phyloP scores from a whole-genome alignment of 2,113 vertebrate genomes.

The Nothoprocta perdicaria region DNA sequence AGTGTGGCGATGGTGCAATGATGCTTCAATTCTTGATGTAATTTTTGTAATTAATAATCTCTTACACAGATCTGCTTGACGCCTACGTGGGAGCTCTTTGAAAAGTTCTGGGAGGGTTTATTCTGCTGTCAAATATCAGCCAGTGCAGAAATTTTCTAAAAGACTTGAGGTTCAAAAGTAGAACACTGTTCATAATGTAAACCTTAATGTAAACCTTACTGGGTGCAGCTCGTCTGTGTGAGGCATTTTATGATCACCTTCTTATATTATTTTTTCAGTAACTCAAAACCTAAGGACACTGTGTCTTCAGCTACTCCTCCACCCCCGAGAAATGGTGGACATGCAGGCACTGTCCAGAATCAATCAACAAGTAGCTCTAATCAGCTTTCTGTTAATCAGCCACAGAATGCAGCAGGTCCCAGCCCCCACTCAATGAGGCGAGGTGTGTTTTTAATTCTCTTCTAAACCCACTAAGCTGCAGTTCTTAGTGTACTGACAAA shows the following conservation, averaged over 20 bases:
- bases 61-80: neutral
- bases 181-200: rapidly evolving
- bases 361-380: conserved; percentile 50
- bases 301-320: conserved; percentile 66
- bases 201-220: rapidly evolving
- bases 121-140: neutral
- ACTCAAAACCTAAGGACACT: conserved; percentile 83
- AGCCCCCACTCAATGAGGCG: conserved; percentile 89
- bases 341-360: conserved; percentile 14
- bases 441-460: conserved; percentile 77
- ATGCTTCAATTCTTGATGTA: neutral
- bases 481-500: neutral
- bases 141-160: neutral
- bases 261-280: conserved; percentile 66
- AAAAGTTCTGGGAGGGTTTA: neutral
- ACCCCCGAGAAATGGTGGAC: conserved; percentile 81
- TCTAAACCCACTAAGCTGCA: neutral
- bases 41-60: neutral
- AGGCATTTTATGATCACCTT: rapidly evolving
- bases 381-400: conserved; percentile 76
- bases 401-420: conserved; percentile 81
- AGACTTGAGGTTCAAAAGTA: rapidly evolving
- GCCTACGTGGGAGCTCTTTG: too few relatives aligned
- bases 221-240: neutral
- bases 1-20: neutral